Base-by-base conservation (phyloP, 64 coral and sea anemone species). In the Pachyseris speciosa region DNA sequence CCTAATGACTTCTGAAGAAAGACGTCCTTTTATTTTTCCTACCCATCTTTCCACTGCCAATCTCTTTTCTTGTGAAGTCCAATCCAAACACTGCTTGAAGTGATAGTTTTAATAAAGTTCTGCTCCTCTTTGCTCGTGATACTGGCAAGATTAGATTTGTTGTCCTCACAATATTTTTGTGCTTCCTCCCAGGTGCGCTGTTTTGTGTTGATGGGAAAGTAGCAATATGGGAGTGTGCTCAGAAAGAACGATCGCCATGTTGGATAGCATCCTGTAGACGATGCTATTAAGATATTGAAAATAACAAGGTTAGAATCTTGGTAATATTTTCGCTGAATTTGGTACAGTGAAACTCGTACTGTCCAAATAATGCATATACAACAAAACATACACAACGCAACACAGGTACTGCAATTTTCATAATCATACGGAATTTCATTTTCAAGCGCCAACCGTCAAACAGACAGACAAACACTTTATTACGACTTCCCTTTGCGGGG, bases 21-120 rank as follows among this genome's bases (percentile, higher is more conserved):
- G 13, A 20, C 15, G 47, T 49, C 15, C 47, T 49, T 49, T 57
- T n/a, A 20, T 15, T 49, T 9, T 49, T 37, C 67, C 19, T 72
- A 72, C 69, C 69, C 39, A 38, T 72, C 69, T 19, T 17, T 42
- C 69, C 69, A 72, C 22, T 72, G 32, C 69, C 69, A 72, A 2
- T 72, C 69, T 9, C 7, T 3, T 43, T 72, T 43, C 5, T 42
- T 25, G 20, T 72, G 1, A 22, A 72, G 12, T 7, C 69, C 69
- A 72, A 72, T 72, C 69, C 69, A 72, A 2, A 44, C 36, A 36
- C 10, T 42, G 19, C 32, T 11, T 41, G 34, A 4, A 17, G 6
- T 24, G 2, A 72, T 42, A 2, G 20, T 41, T 72, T 37, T 72
- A 19, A 72, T 43, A 24, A 72, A 72, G n/a, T 43, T 36, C 4